Conservation (phyloP, 2,113 vertebrate species). For the Ochotona curzoniae region DNA sequence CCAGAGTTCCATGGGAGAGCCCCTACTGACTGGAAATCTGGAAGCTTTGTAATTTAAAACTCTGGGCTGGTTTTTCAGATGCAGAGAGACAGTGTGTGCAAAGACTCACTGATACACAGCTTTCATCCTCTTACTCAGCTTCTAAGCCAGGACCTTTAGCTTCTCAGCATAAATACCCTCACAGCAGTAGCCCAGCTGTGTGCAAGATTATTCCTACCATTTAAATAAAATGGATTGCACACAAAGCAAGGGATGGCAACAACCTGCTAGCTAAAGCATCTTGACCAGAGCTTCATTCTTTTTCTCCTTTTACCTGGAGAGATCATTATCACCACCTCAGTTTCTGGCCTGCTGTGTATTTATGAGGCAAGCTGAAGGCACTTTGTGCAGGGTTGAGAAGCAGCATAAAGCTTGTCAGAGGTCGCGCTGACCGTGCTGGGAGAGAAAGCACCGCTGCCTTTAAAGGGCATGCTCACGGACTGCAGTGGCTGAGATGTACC, state of each 20-base stretch:
- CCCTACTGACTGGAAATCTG: background rate
- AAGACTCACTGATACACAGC: background rate
- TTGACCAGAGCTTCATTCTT: background rate
- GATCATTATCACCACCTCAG: background rate
- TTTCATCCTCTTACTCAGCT: background rate
- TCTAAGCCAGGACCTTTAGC: background rate
- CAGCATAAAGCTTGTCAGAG: background rate
- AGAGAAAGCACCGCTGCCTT: background rate
- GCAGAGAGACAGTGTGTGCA: background rate
- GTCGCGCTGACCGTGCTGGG: background rate
- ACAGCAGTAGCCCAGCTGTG: background rate
- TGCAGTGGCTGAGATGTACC: background rate
- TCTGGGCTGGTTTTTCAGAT: conserved; percentile 32
- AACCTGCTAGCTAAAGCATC: background rate
- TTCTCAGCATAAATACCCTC: background rate
- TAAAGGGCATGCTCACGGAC: background rate
- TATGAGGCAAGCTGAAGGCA: background rate
- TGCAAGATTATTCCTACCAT: background rate
- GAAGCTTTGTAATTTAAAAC: background rate
- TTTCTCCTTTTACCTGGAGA: background rate
- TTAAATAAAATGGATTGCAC: conserved; percentile 30
- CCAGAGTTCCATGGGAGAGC: background rate
- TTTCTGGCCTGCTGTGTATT: conserved; percentile 18
- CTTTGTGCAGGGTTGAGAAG: background rate
- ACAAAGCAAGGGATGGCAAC: conserved; percentile 15